Evolutionary conservation across 2,797 vertebrate genomes (phyloP).

Genomic region (Aplochiton taeniatus): DNA sequence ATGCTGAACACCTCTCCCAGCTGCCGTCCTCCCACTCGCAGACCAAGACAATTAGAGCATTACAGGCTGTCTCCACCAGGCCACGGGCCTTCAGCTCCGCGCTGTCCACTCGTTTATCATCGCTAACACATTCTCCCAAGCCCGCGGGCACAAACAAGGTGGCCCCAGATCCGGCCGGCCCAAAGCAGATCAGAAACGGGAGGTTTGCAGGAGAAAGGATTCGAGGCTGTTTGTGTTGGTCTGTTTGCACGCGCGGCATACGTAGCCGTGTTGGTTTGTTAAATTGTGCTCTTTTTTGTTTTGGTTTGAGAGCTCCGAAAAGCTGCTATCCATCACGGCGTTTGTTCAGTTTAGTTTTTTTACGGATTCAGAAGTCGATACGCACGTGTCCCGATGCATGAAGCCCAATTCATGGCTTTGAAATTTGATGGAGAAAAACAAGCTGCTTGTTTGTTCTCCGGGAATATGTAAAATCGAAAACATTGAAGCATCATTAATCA

Average conservation of each 20-base stretch:
- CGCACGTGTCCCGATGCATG: too few relatives aligned
- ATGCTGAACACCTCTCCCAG: background rate
- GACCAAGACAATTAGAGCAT: background rate
- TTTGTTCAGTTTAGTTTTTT: too few relatives aligned
- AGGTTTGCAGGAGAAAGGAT: background rate
- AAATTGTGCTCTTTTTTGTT: too few relatives aligned
- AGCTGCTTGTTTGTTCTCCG: background rate
- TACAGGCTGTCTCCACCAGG: background rate
- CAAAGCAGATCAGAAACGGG: background rate
- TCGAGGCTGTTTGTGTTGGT: background rate
- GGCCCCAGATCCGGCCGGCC: background rate
- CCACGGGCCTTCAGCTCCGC: background rate
- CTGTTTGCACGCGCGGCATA: too few relatives aligned
- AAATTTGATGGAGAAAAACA: background rate
- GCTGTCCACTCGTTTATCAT: background rate
- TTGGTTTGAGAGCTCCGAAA: too few relatives aligned
- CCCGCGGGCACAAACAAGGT: background rate
- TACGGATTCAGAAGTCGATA: too few relatives aligned
- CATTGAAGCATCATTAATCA: constrained; percentile 10
- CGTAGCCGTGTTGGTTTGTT: too few relatives aligned
- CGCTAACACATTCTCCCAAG: background rate
- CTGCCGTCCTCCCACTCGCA: background rate
- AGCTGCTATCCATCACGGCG: too few relatives aligned
- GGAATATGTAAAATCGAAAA: background rate
- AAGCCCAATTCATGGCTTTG: background rate